Evolutionary conservation across 2,797 vertebrate species (phyloP).

Genomic region (Delichon dasypus): DNA sequence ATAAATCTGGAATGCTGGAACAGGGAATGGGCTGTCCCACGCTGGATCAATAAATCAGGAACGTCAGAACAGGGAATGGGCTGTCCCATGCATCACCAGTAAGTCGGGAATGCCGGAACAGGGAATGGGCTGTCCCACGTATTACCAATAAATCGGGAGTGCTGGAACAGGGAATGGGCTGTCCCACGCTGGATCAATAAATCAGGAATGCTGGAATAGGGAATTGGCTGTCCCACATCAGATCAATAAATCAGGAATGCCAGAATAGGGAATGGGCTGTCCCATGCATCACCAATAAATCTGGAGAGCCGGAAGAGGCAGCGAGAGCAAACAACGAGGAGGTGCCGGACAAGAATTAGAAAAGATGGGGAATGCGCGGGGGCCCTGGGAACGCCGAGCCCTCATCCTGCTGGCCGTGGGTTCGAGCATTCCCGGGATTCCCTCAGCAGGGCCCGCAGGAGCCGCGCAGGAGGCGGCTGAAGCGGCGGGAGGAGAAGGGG

Average conservation of each 20-base stretch:
- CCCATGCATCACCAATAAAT: neutral
- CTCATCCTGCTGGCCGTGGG: fast-evolving
- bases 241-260: too few relatives aligned
- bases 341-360: fast-evolving
- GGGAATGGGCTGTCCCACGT: neutral
- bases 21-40: neutral
- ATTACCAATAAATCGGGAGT: fast-evolving
- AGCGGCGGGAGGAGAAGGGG: neutral
- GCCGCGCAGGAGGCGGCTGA: neutral
- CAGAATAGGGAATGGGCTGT: neutral
- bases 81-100: neutral
- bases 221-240: neutral
- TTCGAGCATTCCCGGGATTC: neutral
- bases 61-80: neutral
- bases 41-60: fast-evolving
- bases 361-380: neutral
- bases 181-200: fast-evolving
- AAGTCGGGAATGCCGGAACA: fast-evolving
- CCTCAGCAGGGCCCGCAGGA: constrained; percentile 25
- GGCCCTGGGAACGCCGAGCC: fast-evolving
- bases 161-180: neutral
- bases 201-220: fast-evolving
- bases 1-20: neutral
- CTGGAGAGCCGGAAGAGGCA: neutral
- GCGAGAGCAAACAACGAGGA: neutral